phyloP scores from a whole-genome alignment of 2,797 vertebrate species.

The Apogon hyalosoma region DNA sequence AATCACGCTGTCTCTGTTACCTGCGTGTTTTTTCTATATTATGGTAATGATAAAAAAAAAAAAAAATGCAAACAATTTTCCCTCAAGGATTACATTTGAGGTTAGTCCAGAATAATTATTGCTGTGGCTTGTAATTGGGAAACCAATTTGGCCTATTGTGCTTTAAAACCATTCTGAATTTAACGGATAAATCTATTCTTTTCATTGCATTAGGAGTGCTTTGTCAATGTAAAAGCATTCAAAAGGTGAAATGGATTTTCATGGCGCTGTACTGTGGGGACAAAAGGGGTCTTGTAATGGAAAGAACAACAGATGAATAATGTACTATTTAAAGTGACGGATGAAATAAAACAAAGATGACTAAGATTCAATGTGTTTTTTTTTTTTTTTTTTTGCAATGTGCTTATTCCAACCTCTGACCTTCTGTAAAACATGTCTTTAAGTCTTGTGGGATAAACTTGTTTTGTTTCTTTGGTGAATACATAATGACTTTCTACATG shows the following conservation, averaged over 20 bases:
- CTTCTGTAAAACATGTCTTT: neutral
- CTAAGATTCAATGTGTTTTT: conserved; percentile 30
- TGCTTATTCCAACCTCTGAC: conserved; percentile 17
- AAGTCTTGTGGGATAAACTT: neutral
- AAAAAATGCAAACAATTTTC: conserved; percentile 42
- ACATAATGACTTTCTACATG: too few species aligned
- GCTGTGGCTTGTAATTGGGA: conserved; percentile 54
- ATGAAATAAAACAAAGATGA: conserved; percentile 72
- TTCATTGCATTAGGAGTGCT: conserved; percentile 50
- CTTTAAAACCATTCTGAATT: conserved; percentile 53
- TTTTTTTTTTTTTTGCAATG: conserved; percentile 1
- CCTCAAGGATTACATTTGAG: conserved; percentile 50
- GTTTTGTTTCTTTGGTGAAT: too few species aligned
- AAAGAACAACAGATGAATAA: conserved; percentile 51
- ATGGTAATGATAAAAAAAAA: conserved; percentile 40
- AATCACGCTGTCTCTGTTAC: conserved; percentile 52
- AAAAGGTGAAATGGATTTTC: conserved; percentile 67
- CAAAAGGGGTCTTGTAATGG: conserved; percentile 51
- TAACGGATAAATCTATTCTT: conserved; percentile 63
- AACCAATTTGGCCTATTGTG: conserved; percentile 65
- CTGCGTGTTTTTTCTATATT: conserved; percentile 47
- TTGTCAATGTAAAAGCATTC: conserved; percentile 61
- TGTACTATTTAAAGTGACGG: conserved; percentile 64
- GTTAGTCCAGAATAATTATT: conserved; percentile 66
- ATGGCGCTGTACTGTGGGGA: conserved; percentile 52